phyloP scores from a whole-genome alignment of 2,888 invertebrate species.

The Arctia plantaginis region DNA sequence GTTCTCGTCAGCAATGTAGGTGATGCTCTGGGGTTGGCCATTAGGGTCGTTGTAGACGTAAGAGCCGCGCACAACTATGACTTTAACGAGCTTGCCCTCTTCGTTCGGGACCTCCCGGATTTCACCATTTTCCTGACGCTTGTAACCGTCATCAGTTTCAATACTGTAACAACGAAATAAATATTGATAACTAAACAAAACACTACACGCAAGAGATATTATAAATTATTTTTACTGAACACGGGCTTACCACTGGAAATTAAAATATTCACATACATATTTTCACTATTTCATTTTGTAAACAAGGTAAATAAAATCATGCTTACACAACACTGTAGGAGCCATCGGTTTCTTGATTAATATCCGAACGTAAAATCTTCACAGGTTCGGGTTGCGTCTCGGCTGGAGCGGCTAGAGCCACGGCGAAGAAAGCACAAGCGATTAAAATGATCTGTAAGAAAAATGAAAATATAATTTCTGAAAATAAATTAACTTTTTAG shows the following conservation, averaged over 20 bases:
- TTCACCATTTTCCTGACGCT: slow-evolving; percentile 84
- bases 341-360: slow-evolving; percentile 66
- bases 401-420: slow-evolving; percentile 62
- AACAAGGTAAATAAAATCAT: neutral
- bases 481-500: neutral
- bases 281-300: neutral
- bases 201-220: neutral
- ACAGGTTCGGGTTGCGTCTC: slow-evolving; percentile 41
- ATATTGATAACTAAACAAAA: neutral
- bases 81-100: slow-evolving; percentile 85
- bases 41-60: slow-evolving; percentile 86
- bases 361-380: slow-evolving; percentile 64
- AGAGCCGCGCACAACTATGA: slow-evolving; percentile 87
- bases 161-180: slow-evolving; percentile 18
- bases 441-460: slow-evolving; percentile 52
- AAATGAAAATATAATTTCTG: neutral
- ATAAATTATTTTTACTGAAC: neutral
- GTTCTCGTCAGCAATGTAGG: slow-evolving; percentile 88
- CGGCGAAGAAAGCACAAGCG: slow-evolving; percentile 71
- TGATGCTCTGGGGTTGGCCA: slow-evolving; percentile 83
- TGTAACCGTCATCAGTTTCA: slow-evolving; percentile 67
- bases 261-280: neutral
- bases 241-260: neutral
- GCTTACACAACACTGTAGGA: slow-evolving; percentile 64
- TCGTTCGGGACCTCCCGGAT: slow-evolving; percentile 78